These are phyloP conservation scores for Ptychochromis oligacanthus DNA, from an alignment of 2,113 vertebrate species.

Conservation along the genomic window DNA sequence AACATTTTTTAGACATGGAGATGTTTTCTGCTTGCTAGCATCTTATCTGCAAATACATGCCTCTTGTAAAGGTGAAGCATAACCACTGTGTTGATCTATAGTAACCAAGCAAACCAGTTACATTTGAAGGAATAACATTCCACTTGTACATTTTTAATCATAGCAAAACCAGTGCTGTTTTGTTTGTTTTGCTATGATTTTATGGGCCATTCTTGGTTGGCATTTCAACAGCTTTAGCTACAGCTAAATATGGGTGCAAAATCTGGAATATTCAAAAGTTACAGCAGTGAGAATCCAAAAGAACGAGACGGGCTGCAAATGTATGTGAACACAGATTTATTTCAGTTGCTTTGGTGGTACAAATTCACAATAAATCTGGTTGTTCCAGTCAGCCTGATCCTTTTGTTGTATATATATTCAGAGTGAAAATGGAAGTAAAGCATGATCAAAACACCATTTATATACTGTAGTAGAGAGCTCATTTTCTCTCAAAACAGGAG, in stretches of 20 bases:
- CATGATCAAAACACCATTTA: slow-evolving; percentile 42
- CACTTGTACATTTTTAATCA: background rate
- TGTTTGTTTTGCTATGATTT: background rate
- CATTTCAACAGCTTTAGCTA: background rate
- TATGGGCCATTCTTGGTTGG: background rate
- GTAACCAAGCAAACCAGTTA: background rate
- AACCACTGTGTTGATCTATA: background rate
- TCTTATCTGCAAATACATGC: background rate
- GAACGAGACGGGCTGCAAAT: background rate
- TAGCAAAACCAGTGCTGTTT: background rate
- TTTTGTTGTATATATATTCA: slow-evolving; percentile 14
- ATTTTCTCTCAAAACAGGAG: slow-evolving; percentile 47
- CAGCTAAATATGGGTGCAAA: background rate
- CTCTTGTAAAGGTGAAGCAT: background rate
- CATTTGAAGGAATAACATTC: background rate
- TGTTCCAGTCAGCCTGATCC: slow-evolving; percentile 53
- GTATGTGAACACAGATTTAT: slow-evolving; percentile 67
- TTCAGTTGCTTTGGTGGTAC: slow-evolving; percentile 47
- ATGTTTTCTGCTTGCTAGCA: background rate
- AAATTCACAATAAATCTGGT: slow-evolving; percentile 60
- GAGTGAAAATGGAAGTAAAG: slow-evolving; percentile 47
- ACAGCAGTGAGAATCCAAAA: background rate
- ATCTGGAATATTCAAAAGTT: background rate
- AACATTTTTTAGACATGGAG: background rate
- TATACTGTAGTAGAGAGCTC: slow-evolving; percentile 35